Evolutionary conservation across 2,797 vertebrate genomes (phyloP).

Genomic region (Rallus crepitans): DNA sequence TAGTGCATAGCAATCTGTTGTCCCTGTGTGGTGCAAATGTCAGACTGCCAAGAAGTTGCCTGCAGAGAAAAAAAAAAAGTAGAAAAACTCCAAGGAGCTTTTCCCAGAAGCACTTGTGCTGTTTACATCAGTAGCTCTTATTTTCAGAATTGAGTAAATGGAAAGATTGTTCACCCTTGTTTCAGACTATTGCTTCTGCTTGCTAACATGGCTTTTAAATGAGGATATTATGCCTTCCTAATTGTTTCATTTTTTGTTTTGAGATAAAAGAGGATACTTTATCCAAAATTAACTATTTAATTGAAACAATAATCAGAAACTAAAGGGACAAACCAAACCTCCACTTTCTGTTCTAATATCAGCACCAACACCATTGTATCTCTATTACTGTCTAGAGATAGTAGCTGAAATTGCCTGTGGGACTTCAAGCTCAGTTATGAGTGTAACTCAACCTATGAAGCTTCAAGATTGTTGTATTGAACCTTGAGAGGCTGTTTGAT

Average conservation of each 20-base stretch:
- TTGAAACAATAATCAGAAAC: neutral
- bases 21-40: neutral
- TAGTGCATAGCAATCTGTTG: neutral
- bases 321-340: neutral
- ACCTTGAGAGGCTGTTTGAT: neutral
- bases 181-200: neutral
- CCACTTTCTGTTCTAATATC: neutral
- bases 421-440: neutral
- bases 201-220: neutral
- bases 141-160: neutral
- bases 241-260: neutral
- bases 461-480: neutral
- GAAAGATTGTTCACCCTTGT: neutral
- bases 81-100: neutral
- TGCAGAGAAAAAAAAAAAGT: neutral
- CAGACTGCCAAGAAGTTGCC: neutral
- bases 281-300: neutral
- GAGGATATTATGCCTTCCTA: neutral
- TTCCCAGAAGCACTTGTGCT: neutral
- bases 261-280: neutral
- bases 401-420: neutral
- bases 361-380: neutral
- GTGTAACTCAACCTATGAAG: neutral
- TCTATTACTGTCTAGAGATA: neutral
- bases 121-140: neutral